Conservation (phyloP, 2,797 vertebrate genomes). For the Xenops minutus region DNA sequence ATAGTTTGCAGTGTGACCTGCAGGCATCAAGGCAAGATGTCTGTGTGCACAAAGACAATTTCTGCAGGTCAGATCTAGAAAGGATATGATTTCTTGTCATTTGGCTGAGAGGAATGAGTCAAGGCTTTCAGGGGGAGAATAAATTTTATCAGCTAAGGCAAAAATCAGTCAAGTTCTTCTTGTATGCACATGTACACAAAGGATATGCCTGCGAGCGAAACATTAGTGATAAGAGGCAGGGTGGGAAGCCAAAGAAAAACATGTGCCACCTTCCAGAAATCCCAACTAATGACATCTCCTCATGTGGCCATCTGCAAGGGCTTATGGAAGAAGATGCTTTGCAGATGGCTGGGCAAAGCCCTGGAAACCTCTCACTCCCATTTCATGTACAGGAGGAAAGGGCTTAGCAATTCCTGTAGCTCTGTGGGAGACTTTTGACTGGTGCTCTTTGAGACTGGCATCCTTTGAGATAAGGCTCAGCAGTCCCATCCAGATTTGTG, state of each 20-base stretch:
- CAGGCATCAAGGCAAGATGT: accelerated
- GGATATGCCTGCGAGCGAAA: neutral
- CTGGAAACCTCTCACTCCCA: neutral
- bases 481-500: neutral
- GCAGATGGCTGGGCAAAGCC: neutral
- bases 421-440: neutral
- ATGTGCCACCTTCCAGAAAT: neutral
- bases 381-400: neutral
- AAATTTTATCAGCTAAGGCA: neutral
- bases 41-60: neutral
- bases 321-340: neutral
- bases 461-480: neutral
- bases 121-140: neutral
- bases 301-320: neutral
- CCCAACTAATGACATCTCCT: neutral
- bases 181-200: neutral
- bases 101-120: neutral
- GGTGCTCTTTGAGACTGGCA: neutral
- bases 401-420: neutral
- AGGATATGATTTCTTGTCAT: neutral
- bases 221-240: neutral
- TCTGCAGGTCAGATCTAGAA: neutral
- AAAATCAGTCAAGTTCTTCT: neutral
- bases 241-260: neutral
- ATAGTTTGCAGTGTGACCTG: neutral